Evolutionary conservation across 2,888 invertebrate genomes (phyloP), one percentile per base, ranked within the genome.

Genomic region (Caenorhabditis sulstoni): DNA sequence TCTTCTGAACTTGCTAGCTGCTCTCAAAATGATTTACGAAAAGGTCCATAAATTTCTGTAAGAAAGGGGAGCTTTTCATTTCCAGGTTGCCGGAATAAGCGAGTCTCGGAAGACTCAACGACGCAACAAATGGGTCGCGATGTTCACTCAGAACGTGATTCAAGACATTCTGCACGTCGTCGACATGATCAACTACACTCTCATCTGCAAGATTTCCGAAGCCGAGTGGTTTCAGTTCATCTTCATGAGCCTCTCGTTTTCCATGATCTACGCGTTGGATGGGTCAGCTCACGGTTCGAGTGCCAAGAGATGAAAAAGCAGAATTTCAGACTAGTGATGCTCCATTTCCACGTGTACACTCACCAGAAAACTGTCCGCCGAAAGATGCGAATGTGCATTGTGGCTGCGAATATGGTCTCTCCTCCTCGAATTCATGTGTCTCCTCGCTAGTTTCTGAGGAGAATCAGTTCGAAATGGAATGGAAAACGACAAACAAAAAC

Each of bases 151-250:
- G 35, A 75, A 61, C 55, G 67, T 67, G 16, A 66, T 67, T 12
- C 75, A 75, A 67, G 67, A 67, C 37, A 39, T 53, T 11, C 61
- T 75, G 4, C 75, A 75, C 20, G 23, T 61, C 3, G 55, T 75
- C 20, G 67, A 67, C 39, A 67, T 66, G 58, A 22, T 66, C 14
- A 66, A 66, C 52, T 65, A 22, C 16, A 58, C 59, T 14, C 12
- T 58, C 0, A 29, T 66, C 12, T 66, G 37, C 39, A 44, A 52
- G 20, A 12, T 65, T n/a, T 22, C 22, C 8, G 66, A 74, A 11
- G 59, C 22, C 0, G 37, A 66, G 29, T 53, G 59, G 59, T 74
- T 58, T 35, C 47, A 53, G 20, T 74, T 66, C 47, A 29, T 74
- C 20, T 66, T 74, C 22, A 14, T 53, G 45, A 59, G 65, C 8